Percentiles rank a stretch among this genome's conserved stretches.
phyloP scores from a whole-genome alignment of 2,113 vertebrate species.

The Dicaeum eximium region DNA sequence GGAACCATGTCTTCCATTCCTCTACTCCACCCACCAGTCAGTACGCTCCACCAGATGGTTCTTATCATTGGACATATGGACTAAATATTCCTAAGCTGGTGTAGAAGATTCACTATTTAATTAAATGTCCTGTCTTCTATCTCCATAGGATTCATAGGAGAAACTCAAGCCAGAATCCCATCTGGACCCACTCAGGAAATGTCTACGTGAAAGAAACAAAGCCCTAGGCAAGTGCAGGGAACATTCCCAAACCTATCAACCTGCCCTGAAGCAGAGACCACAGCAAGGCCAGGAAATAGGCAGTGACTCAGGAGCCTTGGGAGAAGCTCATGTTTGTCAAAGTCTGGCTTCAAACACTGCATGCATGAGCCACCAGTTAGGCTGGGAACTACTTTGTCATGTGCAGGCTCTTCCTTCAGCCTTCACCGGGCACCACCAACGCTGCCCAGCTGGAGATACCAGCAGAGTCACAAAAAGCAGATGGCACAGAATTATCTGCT shows the following conservation, averaged over 20 bases:
- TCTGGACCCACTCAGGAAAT: conserved; percentile 4
- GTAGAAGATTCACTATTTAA: conserved; percentile 37
- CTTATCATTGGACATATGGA: conserved; percentile 58
- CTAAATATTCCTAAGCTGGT: conserved; percentile 45
- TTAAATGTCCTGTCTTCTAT: conserved; percentile 23
- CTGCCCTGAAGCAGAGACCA: background rate
- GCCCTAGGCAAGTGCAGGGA: background rate
- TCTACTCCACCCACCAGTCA: conserved; percentile 44
- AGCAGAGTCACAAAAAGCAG: background rate
- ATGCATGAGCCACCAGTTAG: background rate
- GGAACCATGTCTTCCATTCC: conserved; percentile 32
- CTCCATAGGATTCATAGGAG: background rate
- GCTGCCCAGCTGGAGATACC: background rate
- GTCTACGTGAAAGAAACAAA: background rate
- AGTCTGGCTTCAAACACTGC: background rate
- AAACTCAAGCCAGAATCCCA: conserved; percentile 32
- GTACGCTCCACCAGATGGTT: conserved; percentile 50
- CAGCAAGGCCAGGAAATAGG: background rate
- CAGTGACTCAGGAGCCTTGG: background rate
- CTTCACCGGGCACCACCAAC: background rate
- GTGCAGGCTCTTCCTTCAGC: background rate
- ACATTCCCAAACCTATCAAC: background rate
- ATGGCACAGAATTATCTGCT: background rate
- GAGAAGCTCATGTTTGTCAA: background rate
- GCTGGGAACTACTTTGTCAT: background rate